Evolutionary conservation across 2,888 invertebrate genomes (phyloP).

Genomic region (Calameuta idolon): DNA sequence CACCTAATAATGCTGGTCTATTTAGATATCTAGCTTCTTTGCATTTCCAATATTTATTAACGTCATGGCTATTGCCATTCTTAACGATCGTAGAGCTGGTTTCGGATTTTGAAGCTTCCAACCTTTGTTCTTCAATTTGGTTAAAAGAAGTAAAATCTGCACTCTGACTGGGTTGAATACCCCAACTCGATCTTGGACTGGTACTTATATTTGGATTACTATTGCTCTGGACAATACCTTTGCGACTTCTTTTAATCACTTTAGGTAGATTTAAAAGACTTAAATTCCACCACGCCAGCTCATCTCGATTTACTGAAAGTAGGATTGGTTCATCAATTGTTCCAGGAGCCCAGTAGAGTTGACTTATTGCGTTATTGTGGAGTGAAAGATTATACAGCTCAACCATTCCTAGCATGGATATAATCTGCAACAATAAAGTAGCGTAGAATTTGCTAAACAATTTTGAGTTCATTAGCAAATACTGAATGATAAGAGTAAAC

Average conservation of each 20-base stretch:
- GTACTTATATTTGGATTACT: conserved; percentile 24
- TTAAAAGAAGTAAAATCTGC: conserved; percentile 15
- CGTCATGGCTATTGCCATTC: not conserved
- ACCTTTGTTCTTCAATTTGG: not conserved
- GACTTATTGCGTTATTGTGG: conserved; percentile 48
- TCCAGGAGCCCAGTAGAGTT: conserved; percentile 57
- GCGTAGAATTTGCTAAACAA: not conserved
- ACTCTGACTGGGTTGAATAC: conserved; percentile 31
- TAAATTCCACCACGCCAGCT: conserved; percentile 62
- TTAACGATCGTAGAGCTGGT: not conserved
- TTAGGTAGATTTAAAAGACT: conserved; percentile 31
- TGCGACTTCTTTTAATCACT: conserved; percentile 42
- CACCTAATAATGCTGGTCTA: conserved; percentile 47
- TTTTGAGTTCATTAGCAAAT: not conserved
- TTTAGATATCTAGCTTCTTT: conserved; percentile 48
- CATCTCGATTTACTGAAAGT: conserved; percentile 54
- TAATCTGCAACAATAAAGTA: conserved; percentile 44
- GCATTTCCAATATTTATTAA: conserved; percentile 41
- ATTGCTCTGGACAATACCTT: conserved; percentile 47
- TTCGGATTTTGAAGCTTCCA: not conserved
- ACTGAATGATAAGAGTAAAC: not conserved
- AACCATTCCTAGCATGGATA: conserved; percentile 36
- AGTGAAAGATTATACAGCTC: conserved; percentile 45
- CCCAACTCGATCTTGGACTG: conserved; percentile 35
- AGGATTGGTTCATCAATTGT: conserved; percentile 48